Conservation (phyloP, 2,797 vertebrate species). For the Tangara arthus region DNA sequence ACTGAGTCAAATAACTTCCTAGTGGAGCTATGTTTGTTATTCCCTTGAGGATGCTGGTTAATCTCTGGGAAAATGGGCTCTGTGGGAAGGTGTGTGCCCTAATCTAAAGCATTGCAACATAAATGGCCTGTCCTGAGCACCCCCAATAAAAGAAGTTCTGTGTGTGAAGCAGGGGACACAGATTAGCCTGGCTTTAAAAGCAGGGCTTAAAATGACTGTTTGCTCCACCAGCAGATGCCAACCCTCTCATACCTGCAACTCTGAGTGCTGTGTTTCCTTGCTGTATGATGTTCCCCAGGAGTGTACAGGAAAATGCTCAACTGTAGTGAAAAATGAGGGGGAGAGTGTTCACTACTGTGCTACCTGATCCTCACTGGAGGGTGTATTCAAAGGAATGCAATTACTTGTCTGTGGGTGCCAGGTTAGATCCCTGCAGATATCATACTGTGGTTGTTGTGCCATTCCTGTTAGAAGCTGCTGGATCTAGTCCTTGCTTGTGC, state of each 20-base stretch:
- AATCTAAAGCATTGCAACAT: not conserved
- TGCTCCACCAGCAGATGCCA: not conserved
- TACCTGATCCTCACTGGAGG: not conserved
- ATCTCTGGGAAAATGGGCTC: fast-evolving
- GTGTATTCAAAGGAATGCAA: fast-evolving
- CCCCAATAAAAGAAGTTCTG: not conserved
- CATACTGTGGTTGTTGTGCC: fast-evolving
- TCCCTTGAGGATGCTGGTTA: not conserved
- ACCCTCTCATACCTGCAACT: not conserved
- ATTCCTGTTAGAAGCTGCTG: not conserved
- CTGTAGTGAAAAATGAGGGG: fast-evolving
- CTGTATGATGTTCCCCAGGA: not conserved
- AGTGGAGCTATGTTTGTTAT: not conserved
- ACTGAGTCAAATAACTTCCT: not conserved
- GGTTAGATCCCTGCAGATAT: not conserved
- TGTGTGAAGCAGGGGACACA: not conserved
- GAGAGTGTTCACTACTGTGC: not conserved
- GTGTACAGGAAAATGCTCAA: not conserved
- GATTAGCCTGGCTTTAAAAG: not conserved
- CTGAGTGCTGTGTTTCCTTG: not conserved
- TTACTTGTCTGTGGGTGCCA: fast-evolving
- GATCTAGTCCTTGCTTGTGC: not conserved
- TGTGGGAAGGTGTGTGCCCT: not conserved
- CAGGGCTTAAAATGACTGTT: not conserved
- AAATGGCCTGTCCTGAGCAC: not conserved